phyloP scores from a whole-genome alignment of 2,113 vertebrate genomes.

The Cochlearius cochlearius region DNA sequence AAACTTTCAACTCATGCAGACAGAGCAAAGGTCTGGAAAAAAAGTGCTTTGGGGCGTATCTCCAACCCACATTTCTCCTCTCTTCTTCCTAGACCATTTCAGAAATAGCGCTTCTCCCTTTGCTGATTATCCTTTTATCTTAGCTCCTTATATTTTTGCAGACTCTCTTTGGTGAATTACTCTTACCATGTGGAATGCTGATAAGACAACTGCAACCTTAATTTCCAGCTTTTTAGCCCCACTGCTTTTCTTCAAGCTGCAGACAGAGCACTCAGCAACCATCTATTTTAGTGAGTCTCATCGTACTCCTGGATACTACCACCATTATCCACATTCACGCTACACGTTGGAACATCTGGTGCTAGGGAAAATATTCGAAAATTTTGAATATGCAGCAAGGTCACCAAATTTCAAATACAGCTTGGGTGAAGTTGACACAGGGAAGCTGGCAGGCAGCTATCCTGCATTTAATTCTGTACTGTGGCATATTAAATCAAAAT shows the following conservation, averaged over 20 bases:
- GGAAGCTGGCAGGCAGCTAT: background rate
- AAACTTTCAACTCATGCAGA: background rate
- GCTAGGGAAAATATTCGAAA: background rate
- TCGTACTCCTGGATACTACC: background rate
- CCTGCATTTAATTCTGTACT: background rate
- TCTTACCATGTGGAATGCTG: background rate
- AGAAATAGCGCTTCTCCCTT: background rate
- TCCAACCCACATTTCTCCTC: background rate
- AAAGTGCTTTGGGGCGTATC: background rate
- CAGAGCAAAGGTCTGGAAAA: background rate
- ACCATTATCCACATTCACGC: background rate
- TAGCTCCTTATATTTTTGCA: background rate
- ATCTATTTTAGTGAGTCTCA: background rate
- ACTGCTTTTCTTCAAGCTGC: background rate
- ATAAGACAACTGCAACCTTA: background rate
- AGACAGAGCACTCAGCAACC: background rate
- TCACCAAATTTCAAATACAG: background rate
- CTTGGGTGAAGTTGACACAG: background rate
- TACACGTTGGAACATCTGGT: background rate
- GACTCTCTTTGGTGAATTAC: background rate
- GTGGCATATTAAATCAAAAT: background rate
- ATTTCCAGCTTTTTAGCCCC: background rate
- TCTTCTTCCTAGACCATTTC: background rate
- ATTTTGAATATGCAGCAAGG: background rate
- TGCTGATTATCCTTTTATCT: background rate